phyloP scores from a whole-genome alignment of 2,113 vertebrate species.

The Tachysurus vachellii region DNA sequence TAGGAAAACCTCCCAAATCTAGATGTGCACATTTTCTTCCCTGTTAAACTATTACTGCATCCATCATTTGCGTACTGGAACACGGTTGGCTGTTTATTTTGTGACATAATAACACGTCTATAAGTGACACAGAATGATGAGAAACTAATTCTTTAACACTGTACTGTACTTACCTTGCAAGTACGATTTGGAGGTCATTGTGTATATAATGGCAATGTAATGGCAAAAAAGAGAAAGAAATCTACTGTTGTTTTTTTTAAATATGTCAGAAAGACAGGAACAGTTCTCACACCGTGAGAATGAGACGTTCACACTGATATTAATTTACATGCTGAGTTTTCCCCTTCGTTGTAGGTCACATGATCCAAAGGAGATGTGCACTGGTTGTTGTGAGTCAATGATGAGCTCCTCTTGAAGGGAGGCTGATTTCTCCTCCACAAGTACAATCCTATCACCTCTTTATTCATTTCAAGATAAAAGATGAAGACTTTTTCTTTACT shows the following conservation, averaged over 20 bases:
- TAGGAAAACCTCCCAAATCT: not conserved
- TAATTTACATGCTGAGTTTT: constrained; percentile 12
- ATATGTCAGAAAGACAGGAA: not conserved
- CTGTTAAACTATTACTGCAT: too few relatives aligned
- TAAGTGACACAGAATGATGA: too few relatives aligned
- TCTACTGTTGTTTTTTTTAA: not conserved
- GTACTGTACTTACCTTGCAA: too few relatives aligned
- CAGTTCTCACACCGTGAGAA: not conserved
- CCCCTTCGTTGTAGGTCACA: not conserved
- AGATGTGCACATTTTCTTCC: too few relatives aligned
- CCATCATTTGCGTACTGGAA: too few relatives aligned
- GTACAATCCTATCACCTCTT: constrained; percentile 1
- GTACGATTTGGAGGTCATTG: too few relatives aligned
- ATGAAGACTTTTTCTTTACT: constrained; percentile 7
- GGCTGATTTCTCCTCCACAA: not conserved
- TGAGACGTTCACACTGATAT: not conserved
- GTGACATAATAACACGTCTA: not conserved
- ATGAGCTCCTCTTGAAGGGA: constrained; percentile 1
- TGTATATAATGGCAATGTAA: not conserved
- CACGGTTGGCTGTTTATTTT: not conserved
- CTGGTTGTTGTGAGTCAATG: not conserved
- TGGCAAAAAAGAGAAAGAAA: not conserved
- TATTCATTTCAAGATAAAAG: constrained; percentile 10
- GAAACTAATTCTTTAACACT: too few relatives aligned
- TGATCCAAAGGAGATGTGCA: constrained; percentile 7